Base-by-base conservation (phyloP, 2,113 vertebrate species). In the Anhinga rufa region DNA sequence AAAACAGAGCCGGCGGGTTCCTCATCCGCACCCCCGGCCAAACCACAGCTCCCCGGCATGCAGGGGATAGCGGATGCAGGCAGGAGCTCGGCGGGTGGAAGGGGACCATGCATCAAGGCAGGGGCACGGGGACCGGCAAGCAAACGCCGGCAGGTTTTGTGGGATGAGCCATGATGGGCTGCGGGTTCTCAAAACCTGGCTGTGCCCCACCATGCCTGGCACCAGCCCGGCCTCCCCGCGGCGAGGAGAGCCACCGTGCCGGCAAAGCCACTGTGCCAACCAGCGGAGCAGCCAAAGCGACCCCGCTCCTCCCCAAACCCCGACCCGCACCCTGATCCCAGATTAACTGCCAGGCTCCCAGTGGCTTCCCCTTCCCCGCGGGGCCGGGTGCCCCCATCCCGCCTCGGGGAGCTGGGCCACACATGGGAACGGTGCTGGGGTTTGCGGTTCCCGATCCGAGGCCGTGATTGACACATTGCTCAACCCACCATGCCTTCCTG, bases 381-480 rank as follows among this genome's bases (percentile, higher is more conserved):
- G 82, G 61, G 17, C 48, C 0, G 17, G 42, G 17, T 46, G 22
- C 31, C 49, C 36, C 51, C 62, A 46, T 49, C 32, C 86, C 19
- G 0, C 36, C 48, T 14, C 5, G 5, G 42, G 25, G 61, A 74
- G n/a, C 65, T 4, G 61, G 15, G 44, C 93, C 90, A 4, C 0
- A 7, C 86, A 20, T 62, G 94, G 94, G 58, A 97, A 91, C 46
- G 4, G 20, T 5, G 86, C 95, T 44, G 90, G 94, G 92, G 74
- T 93, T 82, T 96, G 97, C 25, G 95, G 86, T 95, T 71, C 55
- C 77, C 6, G 20, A 49, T 36, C 20, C 17, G 3, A 64, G 29
- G 84, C 96, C 4, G 96, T 90, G 96, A 97, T 95, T 96, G 97
- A 90, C 95, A 85, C 69, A 40, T 97, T 97, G 94, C 97, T 96